phyloP scores from a whole-genome alignment of 2,888 invertebrate species.

The Hypselothyrea guttata region DNA sequence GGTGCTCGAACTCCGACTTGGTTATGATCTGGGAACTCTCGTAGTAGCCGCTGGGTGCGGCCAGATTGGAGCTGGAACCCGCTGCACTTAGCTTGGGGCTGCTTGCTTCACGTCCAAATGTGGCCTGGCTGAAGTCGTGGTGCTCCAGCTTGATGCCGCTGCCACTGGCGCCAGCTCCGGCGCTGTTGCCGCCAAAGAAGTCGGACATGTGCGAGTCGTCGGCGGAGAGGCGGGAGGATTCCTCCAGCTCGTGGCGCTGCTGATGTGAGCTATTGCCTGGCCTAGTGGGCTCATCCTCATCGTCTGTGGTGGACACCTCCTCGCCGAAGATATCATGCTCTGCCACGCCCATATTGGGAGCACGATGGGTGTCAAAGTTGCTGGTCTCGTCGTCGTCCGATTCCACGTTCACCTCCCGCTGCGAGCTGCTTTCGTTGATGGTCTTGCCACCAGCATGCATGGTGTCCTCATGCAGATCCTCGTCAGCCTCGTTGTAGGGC shows the following conservation, averaged over 20 bases:
- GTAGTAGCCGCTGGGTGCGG: slow-evolving; percentile 76
- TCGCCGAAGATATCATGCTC: slow-evolving; percentile 96
- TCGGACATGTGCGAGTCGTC: slow-evolving; percentile 90
- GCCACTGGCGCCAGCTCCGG: slow-evolving; percentile 34
- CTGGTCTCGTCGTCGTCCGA: slow-evolving; percentile 79
- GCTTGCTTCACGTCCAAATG: slow-evolving; percentile 76
- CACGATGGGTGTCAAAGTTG: slow-evolving; percentile 55
- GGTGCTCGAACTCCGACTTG: slow-evolving; percentile 78
- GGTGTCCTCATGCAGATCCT: slow-evolving; percentile 77
- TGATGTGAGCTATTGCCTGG: slow-evolving; percentile 79
- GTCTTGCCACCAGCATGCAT: slow-evolving; percentile 67
- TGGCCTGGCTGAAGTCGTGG: slow-evolving; percentile 80
- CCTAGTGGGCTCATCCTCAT: slow-evolving; percentile 88
- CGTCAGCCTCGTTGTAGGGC: slow-evolving; percentile 74
- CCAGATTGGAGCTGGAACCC: slow-evolving; percentile 80
- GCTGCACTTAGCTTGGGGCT: slow-evolving; percentile 71
- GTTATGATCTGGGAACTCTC: slow-evolving; percentile 58
- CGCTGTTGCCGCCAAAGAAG: slow-evolving; percentile 83
- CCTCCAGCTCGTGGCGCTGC: slow-evolving; percentile 87
- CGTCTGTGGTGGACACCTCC: slow-evolving; percentile 93
- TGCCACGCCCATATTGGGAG: slow-evolving; percentile 83
- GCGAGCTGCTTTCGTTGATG: slow-evolving; percentile 64
- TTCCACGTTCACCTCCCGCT: slow-evolving; percentile 80
- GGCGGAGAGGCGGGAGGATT: slow-evolving; percentile 88
- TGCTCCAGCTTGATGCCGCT: slow-evolving; percentile 68